Conservation (phyloP, 1,140 invertebrate species). For the Aphelinus certus region DNA sequence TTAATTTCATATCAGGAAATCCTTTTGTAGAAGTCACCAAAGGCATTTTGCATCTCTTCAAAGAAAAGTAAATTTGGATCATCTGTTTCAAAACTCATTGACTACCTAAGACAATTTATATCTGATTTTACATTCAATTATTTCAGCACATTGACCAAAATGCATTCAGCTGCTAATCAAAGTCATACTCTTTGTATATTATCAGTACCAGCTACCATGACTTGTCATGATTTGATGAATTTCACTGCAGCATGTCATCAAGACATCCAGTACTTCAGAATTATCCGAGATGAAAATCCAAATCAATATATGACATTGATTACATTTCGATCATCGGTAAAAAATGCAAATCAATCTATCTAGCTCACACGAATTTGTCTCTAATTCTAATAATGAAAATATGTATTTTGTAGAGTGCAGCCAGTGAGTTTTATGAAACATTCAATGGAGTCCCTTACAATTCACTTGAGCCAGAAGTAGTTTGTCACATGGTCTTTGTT, state of each 20-base stretch:
- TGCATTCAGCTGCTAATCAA: conserved; percentile 72
- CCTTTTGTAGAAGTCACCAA: conserved; percentile 96
- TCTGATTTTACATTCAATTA: conserved; percentile 40
- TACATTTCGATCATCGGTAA: conserved; percentile 78
- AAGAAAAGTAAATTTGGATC: conserved; percentile 81
- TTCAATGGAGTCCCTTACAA: conserved; percentile 95
- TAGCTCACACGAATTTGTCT: background rate
- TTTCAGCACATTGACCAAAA: conserved; percentile 72
- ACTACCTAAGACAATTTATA: conserved; percentile 12
- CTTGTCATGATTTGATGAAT: conserved; percentile 92
- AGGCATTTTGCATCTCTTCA: conserved; percentile 95
- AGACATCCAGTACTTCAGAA: conserved; percentile 90
- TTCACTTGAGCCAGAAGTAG: conserved; percentile 86
- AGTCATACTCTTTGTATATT: conserved; percentile 92
- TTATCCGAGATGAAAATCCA: conserved; percentile 85
- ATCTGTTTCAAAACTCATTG: background rate
- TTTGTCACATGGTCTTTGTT: conserved; percentile 96
- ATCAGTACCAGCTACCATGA: conserved; percentile 91
- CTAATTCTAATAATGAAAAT: background rate
- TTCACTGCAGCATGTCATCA: conserved; percentile 93
- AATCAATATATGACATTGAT: conserved; percentile 98
- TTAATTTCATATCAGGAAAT: conserved; percentile 95
- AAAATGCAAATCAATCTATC: conserved; percentile 7
- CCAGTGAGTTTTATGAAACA: conserved; percentile 91
- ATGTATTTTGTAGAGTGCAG: conserved; percentile 71